These are phyloP conservation scores for Apostichopus leukothele DNA, from an alignment of 53 echinoderm and acorn worm species.

Conservation along the genomic window DNA sequence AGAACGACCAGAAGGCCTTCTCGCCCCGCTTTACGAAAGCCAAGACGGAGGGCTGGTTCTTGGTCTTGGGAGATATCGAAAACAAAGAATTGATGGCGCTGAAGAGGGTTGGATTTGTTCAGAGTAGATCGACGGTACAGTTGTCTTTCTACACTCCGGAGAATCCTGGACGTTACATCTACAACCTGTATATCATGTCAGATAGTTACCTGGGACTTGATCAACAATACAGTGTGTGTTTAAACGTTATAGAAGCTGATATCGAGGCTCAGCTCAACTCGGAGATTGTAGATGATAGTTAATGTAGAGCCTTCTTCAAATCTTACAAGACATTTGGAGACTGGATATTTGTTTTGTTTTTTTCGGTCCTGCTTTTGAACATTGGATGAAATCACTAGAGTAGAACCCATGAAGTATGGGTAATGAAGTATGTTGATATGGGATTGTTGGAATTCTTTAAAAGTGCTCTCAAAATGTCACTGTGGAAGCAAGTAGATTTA, in stretches of 20 bases:
- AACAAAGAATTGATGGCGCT: conserved; percentile 86
- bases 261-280: conserved; percentile 83
- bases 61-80: conserved; percentile 88
- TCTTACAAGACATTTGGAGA: neutral
- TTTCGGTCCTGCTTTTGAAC: no score
- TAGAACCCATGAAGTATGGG: no score
- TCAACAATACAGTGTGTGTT: conserved; percentile 88
- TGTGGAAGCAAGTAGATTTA: no score
- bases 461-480: no score
- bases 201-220: conserved; percentile 92
- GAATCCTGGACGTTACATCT: conserved; percentile 81
- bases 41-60: conserved; percentile 91
- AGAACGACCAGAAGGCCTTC: conserved; percentile 79
- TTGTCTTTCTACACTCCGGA: conserved; percentile 94
- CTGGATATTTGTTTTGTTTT: no score
- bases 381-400: no score
- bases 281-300: conserved; percentile 64
- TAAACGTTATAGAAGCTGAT: conserved; percentile 84
- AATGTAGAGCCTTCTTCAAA: neutral
- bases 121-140: conserved; percentile 58
- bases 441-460: no score
- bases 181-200: conserved; percentile 86
- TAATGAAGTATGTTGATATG: no score
- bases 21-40: conserved; percentile 87
- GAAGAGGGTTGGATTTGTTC: conserved; percentile 77